Evolutionary conservation across 2,797 vertebrate genomes (phyloP).

Genomic region (Gouania willdenowi): DNA sequence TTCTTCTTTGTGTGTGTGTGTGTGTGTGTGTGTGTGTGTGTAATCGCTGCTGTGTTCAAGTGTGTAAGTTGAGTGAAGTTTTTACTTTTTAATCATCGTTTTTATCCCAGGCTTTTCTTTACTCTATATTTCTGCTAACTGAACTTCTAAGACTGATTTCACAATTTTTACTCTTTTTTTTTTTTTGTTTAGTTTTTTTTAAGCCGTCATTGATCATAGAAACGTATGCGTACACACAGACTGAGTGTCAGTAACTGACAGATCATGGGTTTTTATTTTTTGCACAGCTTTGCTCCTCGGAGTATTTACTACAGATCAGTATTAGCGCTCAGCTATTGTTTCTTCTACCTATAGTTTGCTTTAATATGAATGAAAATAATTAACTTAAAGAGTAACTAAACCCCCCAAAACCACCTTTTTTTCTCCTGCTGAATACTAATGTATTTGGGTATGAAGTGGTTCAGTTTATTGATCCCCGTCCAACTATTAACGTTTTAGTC

Average conservation of each 20-base stretch:
- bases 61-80: too few relatives aligned
- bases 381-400: too few relatives aligned
- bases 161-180: background rate
- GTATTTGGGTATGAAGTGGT: too few relatives aligned
- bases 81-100: too few relatives aligned
- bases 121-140: background rate
- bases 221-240: constrained; percentile 4
- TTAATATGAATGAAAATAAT: too few relatives aligned
- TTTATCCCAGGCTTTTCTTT: too few relatives aligned
- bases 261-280: constrained; percentile 11
- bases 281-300: constrained; percentile 39
- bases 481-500: too few relatives aligned
- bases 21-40: too few relatives aligned
- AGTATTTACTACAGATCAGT: constrained; percentile 46
- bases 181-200: background rate
- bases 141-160: background rate
- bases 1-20: too few relatives aligned
- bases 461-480: too few relatives aligned
- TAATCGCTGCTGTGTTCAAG: constrained; percentile 52
- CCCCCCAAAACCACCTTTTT: too few relatives aligned
- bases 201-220: background rate
- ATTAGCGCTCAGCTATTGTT: constrained; percentile 26
- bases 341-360: background rate
- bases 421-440: too few relatives aligned
- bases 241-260: constrained; percentile 18